phyloP scores from a whole-genome alignment of 2,113 vertebrate genomes.

The Macheiramphus alcinus region DNA sequence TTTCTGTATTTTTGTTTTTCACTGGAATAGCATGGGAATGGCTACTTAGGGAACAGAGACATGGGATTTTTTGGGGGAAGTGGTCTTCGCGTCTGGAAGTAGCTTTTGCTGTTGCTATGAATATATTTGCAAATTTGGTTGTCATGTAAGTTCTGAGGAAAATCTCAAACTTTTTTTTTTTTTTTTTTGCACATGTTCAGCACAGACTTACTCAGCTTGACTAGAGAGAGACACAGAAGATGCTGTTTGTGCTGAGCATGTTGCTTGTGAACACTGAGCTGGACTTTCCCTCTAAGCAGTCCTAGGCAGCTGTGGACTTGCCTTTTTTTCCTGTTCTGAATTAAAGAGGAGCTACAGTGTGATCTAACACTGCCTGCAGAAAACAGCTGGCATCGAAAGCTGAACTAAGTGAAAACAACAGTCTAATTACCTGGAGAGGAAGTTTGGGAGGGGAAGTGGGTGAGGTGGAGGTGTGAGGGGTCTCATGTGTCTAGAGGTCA shows the following conservation, averaged over 20 bases:
- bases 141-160: background rate
- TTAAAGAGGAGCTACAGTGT: conserved; percentile 43
- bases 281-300: background rate
- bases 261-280: background rate
- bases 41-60: background rate
- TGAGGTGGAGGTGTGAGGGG: conserved; percentile 1
- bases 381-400: conserved; percentile 10
- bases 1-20: background rate
- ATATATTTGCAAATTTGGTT: background rate
- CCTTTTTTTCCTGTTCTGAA: background rate
- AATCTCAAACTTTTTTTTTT: background rate
- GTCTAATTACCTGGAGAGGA: conserved; percentile 37
- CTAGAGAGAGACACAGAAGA: background rate
- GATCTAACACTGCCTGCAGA: conserved; percentile 41
- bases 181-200: background rate
- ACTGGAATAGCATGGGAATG: background rate
- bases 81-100: background rate
- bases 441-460: background rate
- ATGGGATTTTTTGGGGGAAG: background rate
- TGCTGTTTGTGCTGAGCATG: background rate
- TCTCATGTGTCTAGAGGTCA: background rate
- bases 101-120: background rate
- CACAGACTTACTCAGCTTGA: background rate
- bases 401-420: conserved; percentile 1
- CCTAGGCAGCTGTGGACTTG: background rate